A percentile compares a stretch with the other conserved stretches of the same genome.
These are phyloP conservation scores for Cactoblastis cactorum DNA, from an alignment of 2,888 invertebrate genomes.

Conservation along the genomic window DNA sequence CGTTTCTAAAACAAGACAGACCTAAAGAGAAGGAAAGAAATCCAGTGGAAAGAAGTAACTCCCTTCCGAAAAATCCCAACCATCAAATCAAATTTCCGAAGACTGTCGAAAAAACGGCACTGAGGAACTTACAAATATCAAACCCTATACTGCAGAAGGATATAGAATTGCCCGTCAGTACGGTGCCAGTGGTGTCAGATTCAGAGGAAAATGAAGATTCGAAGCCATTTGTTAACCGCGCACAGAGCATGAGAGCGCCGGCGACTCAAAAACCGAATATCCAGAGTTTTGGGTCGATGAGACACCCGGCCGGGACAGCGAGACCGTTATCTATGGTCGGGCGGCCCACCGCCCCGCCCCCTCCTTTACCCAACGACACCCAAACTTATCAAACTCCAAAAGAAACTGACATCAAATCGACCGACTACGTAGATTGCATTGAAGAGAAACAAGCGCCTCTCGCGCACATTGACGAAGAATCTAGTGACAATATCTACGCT, in stretches of 20 bases:
- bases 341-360: constrained; percentile 87
- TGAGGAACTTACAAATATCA: constrained; percentile 89
- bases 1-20: constrained; percentile 84
- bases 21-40: constrained; percentile 73
- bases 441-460: constrained; percentile 82
- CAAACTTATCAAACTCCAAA: constrained; percentile 79
- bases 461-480: constrained; percentile 82
- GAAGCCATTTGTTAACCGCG: constrained; percentile 83
- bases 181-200: constrained; percentile 80
- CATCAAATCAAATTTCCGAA: constrained; percentile 82
- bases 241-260: constrained; percentile 89
- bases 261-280: constrained; percentile 79
- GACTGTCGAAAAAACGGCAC: constrained; percentile 83
- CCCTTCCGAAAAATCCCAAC: constrained; percentile 78
- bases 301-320: constrained; percentile 82
- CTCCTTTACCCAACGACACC: constrained; percentile 80
- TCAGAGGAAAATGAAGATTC: constrained; percentile 75
- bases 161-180: constrained; percentile 79
- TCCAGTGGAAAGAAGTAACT: constrained; percentile 75
- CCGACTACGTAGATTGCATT: constrained; percentile 89
- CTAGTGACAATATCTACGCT: constrained; percentile 90
- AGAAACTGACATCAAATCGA: constrained; percentile 51
- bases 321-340: constrained; percentile 87
- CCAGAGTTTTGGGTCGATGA: constrained; percentile 91
- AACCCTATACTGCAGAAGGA: constrained; percentile 87